These are phyloP conservation scores for Leptodactylus fuscus DNA, from an alignment of 2,113 vertebrate genomes.

Conservation along the genomic window DNA sequence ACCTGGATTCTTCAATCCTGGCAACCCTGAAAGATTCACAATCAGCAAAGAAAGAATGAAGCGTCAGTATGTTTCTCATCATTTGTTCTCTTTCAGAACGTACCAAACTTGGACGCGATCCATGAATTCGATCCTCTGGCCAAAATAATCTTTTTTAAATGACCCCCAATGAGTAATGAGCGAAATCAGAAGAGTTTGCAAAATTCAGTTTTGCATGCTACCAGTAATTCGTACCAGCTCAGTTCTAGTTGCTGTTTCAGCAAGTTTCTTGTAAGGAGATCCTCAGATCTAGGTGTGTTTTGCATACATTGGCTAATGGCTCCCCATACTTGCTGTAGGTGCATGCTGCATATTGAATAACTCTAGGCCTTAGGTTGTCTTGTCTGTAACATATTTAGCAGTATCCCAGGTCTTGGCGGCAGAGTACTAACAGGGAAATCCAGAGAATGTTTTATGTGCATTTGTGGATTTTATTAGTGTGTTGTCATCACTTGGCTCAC, in stretches of 20 bases:
- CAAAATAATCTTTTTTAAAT: background rate
- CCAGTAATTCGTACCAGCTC: background rate
- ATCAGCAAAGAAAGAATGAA: background rate
- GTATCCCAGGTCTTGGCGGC: background rate
- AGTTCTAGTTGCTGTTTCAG: background rate
- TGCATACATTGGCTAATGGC: background rate
- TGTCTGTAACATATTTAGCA: background rate
- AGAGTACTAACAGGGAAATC: background rate
- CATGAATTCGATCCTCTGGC: background rate
- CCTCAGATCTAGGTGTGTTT: background rate
- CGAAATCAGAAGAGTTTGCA: background rate
- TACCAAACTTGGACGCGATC: background rate
- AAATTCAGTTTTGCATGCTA: background rate
- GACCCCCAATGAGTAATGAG: background rate
- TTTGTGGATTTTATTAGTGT: slow-evolving; percentile 1
- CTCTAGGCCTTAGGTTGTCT: background rate
- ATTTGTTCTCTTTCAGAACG: background rate
- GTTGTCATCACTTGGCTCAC: background rate
- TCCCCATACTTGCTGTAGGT: background rate
- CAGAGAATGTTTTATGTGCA: background rate
- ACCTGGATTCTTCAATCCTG: background rate
- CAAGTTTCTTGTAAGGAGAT: background rate
- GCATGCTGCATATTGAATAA: background rate
- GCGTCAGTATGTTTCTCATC: background rate
- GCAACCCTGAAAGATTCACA: background rate